Evolutionary conservation across 92 coral and sea anemone species (phyloP).

Genomic region (Bergia sp.): DNA sequence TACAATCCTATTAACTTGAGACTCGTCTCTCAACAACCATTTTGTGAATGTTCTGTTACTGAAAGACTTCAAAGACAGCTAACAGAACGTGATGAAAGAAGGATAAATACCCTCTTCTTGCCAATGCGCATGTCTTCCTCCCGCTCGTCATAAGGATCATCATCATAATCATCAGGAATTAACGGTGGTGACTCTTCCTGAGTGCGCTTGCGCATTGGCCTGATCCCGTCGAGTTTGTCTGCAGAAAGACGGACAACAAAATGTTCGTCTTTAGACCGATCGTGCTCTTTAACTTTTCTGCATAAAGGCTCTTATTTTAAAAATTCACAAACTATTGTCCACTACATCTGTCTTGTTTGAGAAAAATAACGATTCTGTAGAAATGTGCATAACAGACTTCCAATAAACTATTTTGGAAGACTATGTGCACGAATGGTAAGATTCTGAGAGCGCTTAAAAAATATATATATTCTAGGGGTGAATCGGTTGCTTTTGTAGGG

Average conservation of each 20-base stretch:
- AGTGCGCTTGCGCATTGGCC: slow-evolving; percentile 78
- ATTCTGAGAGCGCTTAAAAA: too few species aligned
- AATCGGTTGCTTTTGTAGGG: neutral
- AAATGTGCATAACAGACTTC: too few species aligned
- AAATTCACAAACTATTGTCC: neutral
- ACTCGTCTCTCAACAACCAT: too few species aligned
- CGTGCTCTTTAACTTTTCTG: neutral
- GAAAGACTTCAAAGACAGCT: neutral
- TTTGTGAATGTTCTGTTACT: neutral
- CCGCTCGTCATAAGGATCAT: slow-evolving; percentile 98
- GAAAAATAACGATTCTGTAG: too few species aligned
- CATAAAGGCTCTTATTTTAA: neutral
- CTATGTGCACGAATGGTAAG: too few species aligned
- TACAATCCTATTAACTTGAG: too few species aligned
- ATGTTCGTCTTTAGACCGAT: neutral
- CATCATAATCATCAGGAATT: slow-evolving; percentile 73
- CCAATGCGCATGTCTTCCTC: slow-evolving; percentile 99
- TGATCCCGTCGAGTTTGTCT: slow-evolving; percentile 98
- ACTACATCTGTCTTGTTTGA: too few species aligned
- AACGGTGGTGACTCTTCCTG: slow-evolving; percentile 80
- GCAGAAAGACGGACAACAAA: neutral
- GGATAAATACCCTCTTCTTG: slow-evolving; percentile 84
- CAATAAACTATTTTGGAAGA: too few species aligned
- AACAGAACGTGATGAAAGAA: neutral
- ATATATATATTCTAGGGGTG: neutral